Evolutionary conservation across 1,140 invertebrate genomes (phyloP), one percentile per base, ranked within the genome.

Genomic region (Pararge aegeria): DNA sequence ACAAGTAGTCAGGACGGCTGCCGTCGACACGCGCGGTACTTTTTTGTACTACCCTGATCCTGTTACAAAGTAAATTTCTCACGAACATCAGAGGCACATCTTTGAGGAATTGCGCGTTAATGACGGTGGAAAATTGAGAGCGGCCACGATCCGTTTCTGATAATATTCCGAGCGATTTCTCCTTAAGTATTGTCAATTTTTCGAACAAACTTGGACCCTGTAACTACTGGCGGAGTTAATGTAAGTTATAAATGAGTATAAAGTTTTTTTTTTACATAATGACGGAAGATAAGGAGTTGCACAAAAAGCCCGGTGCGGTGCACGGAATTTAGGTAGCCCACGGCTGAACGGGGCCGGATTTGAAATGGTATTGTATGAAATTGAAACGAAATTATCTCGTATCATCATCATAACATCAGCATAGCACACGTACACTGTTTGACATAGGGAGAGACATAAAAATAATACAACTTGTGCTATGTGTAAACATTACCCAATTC

Each of bases 1-100:
- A 77, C 78, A 77, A 87, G 84, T 90, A 82, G 86, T 49, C 75
- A 64, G 68, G 73, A 78, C 80, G 63, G 72, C 77, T 70, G 79
- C 61, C 70, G 80, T 75, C 76, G 81, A 87, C 83, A 86, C 82
- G 85, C 80, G 85, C 83, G 69, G 54, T 51, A 55, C 69, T 80
- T 87, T 89, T 85, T 82, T 78, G 63, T 67, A 51, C 49, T 55
- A 60, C 71, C 70, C 69, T 66, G 74, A 81, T 85, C 80, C 80
- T 85, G 83, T 86, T 86, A 84, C 80, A 74, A 75, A 75, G 78
- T 70, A 77, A 78, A 86, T 80, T 86, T 83, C 80, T 87, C 82
- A 84, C 80, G 80, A 78, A 78, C 78, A 77, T 79, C 70, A 73
- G 70, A 73, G 61, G 66, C 73, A 80, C 75, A 78, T 78, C 78